Base-by-base conservation (phyloP, 2,797 vertebrate genomes). In the Microcaecilia unicolor region DNA sequence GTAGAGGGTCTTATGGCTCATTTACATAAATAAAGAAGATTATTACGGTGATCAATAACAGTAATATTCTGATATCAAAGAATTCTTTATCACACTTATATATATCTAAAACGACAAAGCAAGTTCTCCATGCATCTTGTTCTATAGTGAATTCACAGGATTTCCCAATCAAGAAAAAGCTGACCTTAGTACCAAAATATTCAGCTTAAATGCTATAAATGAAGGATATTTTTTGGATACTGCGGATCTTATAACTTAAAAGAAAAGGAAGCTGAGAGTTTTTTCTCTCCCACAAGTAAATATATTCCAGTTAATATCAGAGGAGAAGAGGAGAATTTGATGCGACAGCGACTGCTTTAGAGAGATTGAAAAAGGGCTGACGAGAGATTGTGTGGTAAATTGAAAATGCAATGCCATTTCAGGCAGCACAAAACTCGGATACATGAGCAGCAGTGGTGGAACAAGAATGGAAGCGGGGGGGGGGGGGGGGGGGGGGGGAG, bases 341-440 rank as follows among this genome's bases (percentile, higher is more conserved):
- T 18, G 15, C 9, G 16, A 41, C 22, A 50, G 31, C 33, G 31
- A 24, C 33, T 28, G 28, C 38, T 44, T 23, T 28, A 44, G 30
- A 25, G 47, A 28, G 37, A 47, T 26, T 47, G 22, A 39, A 36
- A 49, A 10, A 32, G 14, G 2, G 38, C 17, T 29, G 51, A n/a
- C n/a, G 33, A 40, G 24, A 22, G 33, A 48, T 3, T 17, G 19
- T 11, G 7, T 9, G 30, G 41, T 36, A 51, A 58, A 45, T 18
- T 32, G 52, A 52, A 51, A 53, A 31, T 52, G 43, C 24, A 36
- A 16, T 36, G 35, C 4, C 18, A 15, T 42, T 61, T 51, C 28
- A 31, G 28, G 28, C 3, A 44, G 11, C 50, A 9, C 10, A 16
- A 41, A 34, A 50, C 2, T 37, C 47, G 25, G 61, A 34, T n/a